phyloP scores from a whole-genome alignment of 2,113 vertebrate species.

The Serinus canaria region DNA sequence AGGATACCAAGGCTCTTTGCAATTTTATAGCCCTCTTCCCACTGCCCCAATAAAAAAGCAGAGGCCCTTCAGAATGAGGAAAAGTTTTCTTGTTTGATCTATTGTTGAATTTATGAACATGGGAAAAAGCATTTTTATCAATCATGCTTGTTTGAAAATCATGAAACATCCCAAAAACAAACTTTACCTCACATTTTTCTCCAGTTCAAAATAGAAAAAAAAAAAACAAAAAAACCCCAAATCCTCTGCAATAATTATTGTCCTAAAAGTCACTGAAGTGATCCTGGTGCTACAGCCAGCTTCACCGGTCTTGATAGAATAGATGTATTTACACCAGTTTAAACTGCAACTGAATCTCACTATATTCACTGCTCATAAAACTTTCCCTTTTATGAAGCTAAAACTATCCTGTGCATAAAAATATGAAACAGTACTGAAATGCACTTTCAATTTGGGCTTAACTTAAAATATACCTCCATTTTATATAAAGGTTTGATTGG shows the following conservation, averaged over 20 bases:
- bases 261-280: background rate
- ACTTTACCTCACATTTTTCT: background rate
- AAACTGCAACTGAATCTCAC: background rate
- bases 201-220: background rate
- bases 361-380: background rate
- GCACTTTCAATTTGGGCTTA: conserved; percentile 10
- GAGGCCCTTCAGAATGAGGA: background rate
- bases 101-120: background rate
- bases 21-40: background rate
- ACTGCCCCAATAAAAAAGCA: background rate
- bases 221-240: background rate
- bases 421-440: background rate
- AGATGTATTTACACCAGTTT: background rate
- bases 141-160: background rate
- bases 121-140: background rate
- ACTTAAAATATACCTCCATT: conserved; percentile 1
- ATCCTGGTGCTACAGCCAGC: background rate
- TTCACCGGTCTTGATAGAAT: background rate
- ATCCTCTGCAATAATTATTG: background rate
- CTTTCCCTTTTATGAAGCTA: background rate
- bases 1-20: background rate
- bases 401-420: background rate
- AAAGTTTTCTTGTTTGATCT: background rate
- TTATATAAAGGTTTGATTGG: background rate
- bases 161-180: background rate